Base-by-base conservation (phyloP, 2,797 vertebrate genomes). In the Myotis myotis region DNA sequence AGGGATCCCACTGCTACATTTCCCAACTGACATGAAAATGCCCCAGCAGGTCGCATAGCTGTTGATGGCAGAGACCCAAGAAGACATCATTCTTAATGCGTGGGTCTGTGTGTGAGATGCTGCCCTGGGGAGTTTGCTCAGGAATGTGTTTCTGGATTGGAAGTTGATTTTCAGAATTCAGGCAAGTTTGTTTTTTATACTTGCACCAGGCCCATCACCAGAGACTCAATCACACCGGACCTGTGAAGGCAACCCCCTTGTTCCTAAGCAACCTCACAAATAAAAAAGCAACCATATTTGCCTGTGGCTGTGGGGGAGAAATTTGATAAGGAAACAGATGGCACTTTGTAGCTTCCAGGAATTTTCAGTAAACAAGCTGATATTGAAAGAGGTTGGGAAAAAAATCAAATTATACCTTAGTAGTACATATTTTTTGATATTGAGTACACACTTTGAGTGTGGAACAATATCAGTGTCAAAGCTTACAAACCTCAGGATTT, bases 261-360 rank as follows among this genome's bases (percentile, higher is more conserved):
- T 97, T 96, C 70, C 96, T 95, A 97, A 96, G 96, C 97, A 97
- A 97, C 90, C 71, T 94, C 83, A 89, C 0, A 17, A 79, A 91
- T 94, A 62, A 96, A 97, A 97, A 93, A 78, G 76, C 44, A 93
- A 36, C 9, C 2, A 38, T 95, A 91, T 76, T 92, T 96, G 80
- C 70, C 75, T 95, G 66, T 78, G 78, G 94, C 87, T 91, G 68
- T 91, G 88, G 88, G 93, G 72, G 55, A n/a, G 12, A 96, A 92
- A 95, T 94, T 95, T 94, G 94, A 95, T 97, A 96, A 95, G 71
- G 89, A 96, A 96, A 87, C 97, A 97, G 97, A 97, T 97, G 96
- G 94, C 16, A 91, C 83, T 82, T 92, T 71, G 38, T 71, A 76
- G 92, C 79, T 97, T 97, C 94, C 94, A 97, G 95, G 86, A 96